Base-by-base conservation (phyloP, 2,797 vertebrate species). In the Pseudopleuronectes americanus region DNA sequence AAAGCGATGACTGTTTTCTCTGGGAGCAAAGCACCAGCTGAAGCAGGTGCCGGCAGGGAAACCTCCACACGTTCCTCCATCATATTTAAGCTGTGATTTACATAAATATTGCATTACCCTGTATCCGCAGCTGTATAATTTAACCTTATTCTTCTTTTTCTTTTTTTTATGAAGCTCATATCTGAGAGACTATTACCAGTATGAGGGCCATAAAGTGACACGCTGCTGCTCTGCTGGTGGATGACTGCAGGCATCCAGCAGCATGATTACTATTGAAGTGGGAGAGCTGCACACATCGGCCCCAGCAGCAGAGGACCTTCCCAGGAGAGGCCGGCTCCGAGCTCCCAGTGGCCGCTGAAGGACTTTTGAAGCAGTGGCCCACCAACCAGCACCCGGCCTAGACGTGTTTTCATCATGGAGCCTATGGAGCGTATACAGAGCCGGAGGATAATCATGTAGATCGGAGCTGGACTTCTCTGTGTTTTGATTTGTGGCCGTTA, bases 211-310 rank as follows among this genome's bases (percentile, higher is more conserved):
- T 81, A 31, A 64, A 38, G 68, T 67, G 54, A 59, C 14, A 23
- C 9, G 47, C 36, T 54, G 16, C 57, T 49, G 59, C 61, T 41
- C 14, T 31, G 26, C 8, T 58, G 64, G 31, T 55, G 13, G 71
- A 69, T 73, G 68, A 64, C 71, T 68, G 67, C 23, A 58, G 64
- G 62, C 65, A 5, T 26, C 56, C 26, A 21, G 57, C 26, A n/a
- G 57, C 56, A 13, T 80, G 77, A 84, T 85, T 70, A 69, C 63
- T 59, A 63, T 76, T 84, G 72, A 84, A 81, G 76, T 64, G 60
- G 38, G 14, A 68, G 65, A 74, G 66, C 68, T 71, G 84, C 72
- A 79, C 79, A 81, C 61, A 57, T 68, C 28, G 53, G 56, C 63
- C 57, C 59, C 71, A 79, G 45, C 36, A 57, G 56, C 71, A 63